Evolutionary conservation across 2,888 invertebrate genomes (phyloP).

Genomic region (Tridacna gigas): DNA sequence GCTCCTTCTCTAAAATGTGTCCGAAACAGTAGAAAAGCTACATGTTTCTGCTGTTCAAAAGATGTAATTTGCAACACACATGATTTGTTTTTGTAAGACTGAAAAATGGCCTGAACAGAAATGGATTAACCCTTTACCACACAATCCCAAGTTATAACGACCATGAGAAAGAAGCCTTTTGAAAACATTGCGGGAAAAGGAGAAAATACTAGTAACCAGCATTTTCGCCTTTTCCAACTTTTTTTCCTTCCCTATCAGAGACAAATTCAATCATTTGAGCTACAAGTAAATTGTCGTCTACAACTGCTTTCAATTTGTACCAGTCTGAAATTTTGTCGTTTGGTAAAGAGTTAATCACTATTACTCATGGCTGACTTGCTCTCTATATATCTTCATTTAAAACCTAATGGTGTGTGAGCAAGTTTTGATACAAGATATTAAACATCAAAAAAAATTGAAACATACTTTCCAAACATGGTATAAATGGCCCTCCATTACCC

Average conservation of each 20-base stretch:
- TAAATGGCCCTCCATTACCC: too few relatives aligned
- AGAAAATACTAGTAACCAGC: background rate
- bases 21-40: too few relatives aligned
- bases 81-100: too few relatives aligned
- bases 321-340: too few relatives aligned
- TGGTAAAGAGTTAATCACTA: slow-evolving; percentile 7
- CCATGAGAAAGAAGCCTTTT: background rate
- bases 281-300: too few relatives aligned
- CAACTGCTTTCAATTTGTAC: too few relatives aligned
- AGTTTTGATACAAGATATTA: slow-evolving; percentile 26
- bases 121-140: background rate
- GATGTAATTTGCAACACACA: too few relatives aligned
- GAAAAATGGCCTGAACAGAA: too few relatives aligned
- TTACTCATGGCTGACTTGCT: slow-evolving; percentile 11
- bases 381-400: slow-evolving; percentile 24
- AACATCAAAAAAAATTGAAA: slow-evolving; percentile 24
- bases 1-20: too few relatives aligned
- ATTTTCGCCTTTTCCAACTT: background rate
- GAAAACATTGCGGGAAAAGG: background rate
- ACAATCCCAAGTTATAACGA: background rate
- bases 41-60: too few relatives aligned
- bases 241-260: too few relatives aligned
- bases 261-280: too few relatives aligned
- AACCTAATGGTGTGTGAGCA: slow-evolving; percentile 21
- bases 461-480: slow-evolving; percentile 2